These are phyloP conservation scores for Bombus waltoni DNA, from an alignment of 1,140 invertebrate genomes.

Conservation along the genomic window DNA sequence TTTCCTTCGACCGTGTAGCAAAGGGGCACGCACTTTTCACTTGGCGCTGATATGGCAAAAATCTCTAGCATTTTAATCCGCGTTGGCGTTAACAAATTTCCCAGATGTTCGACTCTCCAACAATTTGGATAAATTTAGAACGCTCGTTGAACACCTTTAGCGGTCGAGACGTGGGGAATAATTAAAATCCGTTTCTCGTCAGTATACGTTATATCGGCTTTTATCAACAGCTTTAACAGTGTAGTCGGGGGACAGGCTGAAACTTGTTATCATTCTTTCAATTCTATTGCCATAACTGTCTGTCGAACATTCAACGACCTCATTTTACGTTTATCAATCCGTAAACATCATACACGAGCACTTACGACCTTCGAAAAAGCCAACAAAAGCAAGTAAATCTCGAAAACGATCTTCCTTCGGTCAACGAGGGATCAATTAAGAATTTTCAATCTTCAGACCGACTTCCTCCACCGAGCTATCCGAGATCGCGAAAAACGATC, in stretches of 20 bases:
- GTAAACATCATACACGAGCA: no score
- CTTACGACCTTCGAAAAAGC: not conserved
- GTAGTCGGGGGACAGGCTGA: no score
- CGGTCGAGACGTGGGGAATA: not conserved
- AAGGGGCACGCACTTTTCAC: not conserved
- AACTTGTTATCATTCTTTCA: no score
- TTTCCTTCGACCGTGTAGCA: not conserved
- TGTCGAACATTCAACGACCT: no score
- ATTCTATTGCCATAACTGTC: no score
- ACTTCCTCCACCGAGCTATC: not conserved
- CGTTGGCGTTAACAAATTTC: not conserved
- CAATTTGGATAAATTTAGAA: not conserved
- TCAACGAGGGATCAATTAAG: not conserved
- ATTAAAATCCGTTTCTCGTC: not conserved
- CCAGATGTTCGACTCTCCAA: not conserved
- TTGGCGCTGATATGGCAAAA: not conserved
- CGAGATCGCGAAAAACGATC: not conserved
- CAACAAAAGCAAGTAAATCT: not conserved
- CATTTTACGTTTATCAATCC: no score
- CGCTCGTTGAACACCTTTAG: not conserved
- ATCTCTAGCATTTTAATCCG: not conserved
- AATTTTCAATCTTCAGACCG: not conserved
- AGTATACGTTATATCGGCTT: no score
- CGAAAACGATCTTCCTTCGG: not conserved
- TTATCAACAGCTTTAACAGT: no score